Base-by-base conservation (phyloP, 2,113 vertebrate genomes). In the Apteryx owenii region DNA sequence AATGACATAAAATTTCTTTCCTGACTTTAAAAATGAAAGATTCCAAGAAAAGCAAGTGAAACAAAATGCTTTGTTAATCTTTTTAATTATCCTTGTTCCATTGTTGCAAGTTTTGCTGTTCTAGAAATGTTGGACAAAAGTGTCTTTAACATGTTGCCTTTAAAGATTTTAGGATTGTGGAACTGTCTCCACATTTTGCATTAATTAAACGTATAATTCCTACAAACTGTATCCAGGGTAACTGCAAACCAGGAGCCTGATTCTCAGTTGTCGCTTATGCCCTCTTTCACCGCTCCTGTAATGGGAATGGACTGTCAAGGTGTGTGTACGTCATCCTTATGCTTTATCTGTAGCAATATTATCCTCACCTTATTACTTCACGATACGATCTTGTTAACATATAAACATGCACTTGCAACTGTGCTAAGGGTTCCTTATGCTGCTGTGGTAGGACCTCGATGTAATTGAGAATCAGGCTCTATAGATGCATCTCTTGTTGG, bases 141-240 rank as follows among this genome's bases (percentile, higher is more conserved):
- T 38, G 31, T 38, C 15, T 62, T 90, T 83, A 90, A 53, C 58
- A 7, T 78, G 69, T 15, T 40, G 40, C 77, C 51, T 54, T 31
- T 36, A 48, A n/a, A 70, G 44, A n/a, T 88, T 44, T 18, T 25
- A 75, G 64, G 42, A 33, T 76, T 66, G 61, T 80, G 58, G 58
- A 82, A 50, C 20, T 48, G 22, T 70, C 68, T 91, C 61, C n/a
- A 48, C 44, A 40, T 93, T 95, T 94, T 85, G 12, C 0, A 0
- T 80, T 93, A 92, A 97, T 96, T 96, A 93, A 96, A 89, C 33
- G 6, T 81, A 72, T 70, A 95, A 95, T 92, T 95, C 77, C 89
- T 66, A 61, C 38, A 92, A 81, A 90, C 48, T 22, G 38, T 62
- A 76, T 58, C 44, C 54, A 79, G 60, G 40, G 29, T 42, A 88